These are phyloP conservation scores for Struthio camelus DNA, from an alignment of 2,113 vertebrate genomes.

Conservation along the genomic window DNA sequence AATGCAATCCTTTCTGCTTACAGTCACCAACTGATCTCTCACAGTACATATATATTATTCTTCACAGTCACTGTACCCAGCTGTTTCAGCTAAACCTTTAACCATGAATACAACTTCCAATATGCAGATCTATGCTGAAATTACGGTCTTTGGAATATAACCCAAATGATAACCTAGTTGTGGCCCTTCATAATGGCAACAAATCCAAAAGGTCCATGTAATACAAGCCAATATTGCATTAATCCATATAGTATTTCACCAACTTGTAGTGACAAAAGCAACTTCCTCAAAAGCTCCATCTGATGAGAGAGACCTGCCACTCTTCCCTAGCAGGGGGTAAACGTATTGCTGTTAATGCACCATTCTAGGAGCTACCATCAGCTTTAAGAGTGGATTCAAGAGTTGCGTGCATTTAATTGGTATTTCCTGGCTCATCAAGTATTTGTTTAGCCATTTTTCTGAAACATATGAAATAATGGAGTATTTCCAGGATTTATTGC, in stretches of 20 bases:
- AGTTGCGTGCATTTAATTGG: not conserved
- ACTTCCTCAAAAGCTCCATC: not conserved
- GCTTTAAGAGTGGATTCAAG: not conserved
- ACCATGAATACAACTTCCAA: not conserved
- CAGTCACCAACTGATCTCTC: not conserved
- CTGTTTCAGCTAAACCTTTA: not conserved
- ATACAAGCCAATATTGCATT: not conserved
- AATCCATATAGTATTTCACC: not conserved
- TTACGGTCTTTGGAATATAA: not conserved
- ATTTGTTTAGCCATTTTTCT: not conserved
- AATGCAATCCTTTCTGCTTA: not conserved
- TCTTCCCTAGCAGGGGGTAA: not conserved
- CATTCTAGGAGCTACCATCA: not conserved
- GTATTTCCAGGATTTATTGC: not conserved
- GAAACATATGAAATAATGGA: not conserved
- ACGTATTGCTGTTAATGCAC: not conserved
- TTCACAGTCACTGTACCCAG: not conserved
- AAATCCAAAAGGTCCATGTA: not conserved
- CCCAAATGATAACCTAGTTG: not conserved
- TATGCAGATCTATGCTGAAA: not conserved
- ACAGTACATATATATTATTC: not conserved
- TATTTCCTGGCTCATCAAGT: not conserved
- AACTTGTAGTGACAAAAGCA: not conserved
- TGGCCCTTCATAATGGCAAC: not conserved
- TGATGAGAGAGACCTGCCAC: not conserved